Conservation (phyloP, 2,797 vertebrate species). For the Lemur catta region DNA sequence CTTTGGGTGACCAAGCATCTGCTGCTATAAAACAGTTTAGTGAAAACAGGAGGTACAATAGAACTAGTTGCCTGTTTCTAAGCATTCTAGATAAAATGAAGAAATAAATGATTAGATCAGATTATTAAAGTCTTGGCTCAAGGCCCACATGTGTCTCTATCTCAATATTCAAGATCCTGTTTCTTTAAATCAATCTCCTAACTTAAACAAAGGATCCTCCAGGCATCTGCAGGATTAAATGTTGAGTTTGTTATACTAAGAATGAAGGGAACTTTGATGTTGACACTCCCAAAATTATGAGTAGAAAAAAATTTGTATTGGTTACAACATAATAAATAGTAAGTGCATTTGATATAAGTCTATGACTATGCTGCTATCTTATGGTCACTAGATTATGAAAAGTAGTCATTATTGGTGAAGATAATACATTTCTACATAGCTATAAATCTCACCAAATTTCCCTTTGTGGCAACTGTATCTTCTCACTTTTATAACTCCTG, state of each 20-base stretch:
- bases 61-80: background rate
- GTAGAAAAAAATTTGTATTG: background rate
- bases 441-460: background rate
- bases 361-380: background rate
- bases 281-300: background rate
- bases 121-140: background rate
- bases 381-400: background rate
- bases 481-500: background rate
- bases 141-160: background rate
- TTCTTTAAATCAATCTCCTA: background rate
- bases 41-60: background rate
- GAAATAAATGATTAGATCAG: background rate
- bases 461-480: background rate
- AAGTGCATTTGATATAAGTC: background rate
- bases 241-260: background rate
- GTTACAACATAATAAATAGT: background rate
- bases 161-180: background rate
- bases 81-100: background rate
- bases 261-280: background rate
- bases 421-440: background rate
- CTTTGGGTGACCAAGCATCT: background rate
- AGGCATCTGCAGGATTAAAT: background rate
- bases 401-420: background rate
- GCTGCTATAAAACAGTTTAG: background rate
- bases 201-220: background rate